Evolutionary conservation across 2,888 invertebrate species (phyloP), one percentile per base, ranked within the genome.

Genomic region (Rhodophaea formosa): DNA sequence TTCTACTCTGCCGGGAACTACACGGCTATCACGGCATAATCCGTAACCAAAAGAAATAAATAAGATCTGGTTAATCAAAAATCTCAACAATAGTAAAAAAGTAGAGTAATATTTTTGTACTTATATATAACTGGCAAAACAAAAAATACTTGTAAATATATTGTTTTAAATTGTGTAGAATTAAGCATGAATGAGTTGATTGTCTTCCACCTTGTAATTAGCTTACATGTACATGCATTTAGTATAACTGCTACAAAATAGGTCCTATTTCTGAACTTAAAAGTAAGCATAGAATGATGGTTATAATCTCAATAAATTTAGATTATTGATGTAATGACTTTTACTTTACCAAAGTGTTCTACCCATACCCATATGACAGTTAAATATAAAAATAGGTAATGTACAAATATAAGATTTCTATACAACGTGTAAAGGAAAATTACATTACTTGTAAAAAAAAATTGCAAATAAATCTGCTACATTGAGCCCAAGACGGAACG

Each of bases 271-370:
- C 46, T 32, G 35, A 32, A 51, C 51, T 51, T 39, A 35, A 23
- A n/a, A 46, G 1, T 49, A 35, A 49, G 35, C 6, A 10, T 35
- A 51, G 51, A 39, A 10, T 12, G 17, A 53, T 15, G 29, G 29
- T 53, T 43, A 14, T 43, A 58, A 12, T 54, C 57, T 35, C 43
- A 59, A 17, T 56, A 32, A 39, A 56, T 43, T 14, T 39, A 12
- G n/a, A 39, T 12, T 39, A 12, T 39, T 39, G 12, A 12, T 39
- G 3, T n/a, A 3, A 39, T 39, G 39, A 39, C 39, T 39, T 39
- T 39, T n/a, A 39, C 5, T 39, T 35, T 12, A 39, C 7, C 12
- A 12, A 12, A 5, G 39, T 12, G 10, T 6, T 39, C 3, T 39
- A 12, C 2, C 12, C 10, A n/a, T 12, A 39, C n/a, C 39, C 1